Evolutionary conservation across 2,888 invertebrate genomes (phyloP).

Genomic region (Diaperis boleti): DNA sequence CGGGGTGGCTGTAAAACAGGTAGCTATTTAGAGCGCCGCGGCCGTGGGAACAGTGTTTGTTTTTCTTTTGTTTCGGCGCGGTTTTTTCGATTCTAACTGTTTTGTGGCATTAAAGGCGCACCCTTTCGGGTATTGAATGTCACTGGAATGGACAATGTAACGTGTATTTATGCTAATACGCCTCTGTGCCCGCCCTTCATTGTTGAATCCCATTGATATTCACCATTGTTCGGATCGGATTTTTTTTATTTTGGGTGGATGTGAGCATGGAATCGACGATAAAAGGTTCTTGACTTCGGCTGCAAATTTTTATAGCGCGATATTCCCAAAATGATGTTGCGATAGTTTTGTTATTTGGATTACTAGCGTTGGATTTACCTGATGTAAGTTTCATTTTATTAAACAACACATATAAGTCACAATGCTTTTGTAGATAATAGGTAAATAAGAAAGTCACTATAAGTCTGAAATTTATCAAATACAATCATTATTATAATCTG

Average conservation of each 20-base stretch:
- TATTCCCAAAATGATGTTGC: too few relatives aligned
- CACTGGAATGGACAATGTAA: conserved; percentile 54
- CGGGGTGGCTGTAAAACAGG: conserved; percentile 47
- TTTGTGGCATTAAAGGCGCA: conserved; percentile 41
- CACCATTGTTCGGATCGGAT: conserved; percentile 57
- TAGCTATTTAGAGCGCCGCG: conserved; percentile 50
- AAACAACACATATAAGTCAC: too few relatives aligned
- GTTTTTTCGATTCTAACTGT: neutral
- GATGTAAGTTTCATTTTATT: too few relatives aligned
- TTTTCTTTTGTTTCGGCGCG: neutral
- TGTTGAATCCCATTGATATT: conserved; percentile 61
- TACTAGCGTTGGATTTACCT: too few relatives aligned
- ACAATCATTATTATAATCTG: too few relatives aligned
- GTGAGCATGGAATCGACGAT: conserved; percentile 14
- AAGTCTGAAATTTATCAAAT: too few relatives aligned
- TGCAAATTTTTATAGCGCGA: neutral
- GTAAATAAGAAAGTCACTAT: too few relatives aligned
- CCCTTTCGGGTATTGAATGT: conserved; percentile 48
- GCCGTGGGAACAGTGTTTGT: conserved; percentile 14
- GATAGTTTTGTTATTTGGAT: too few relatives aligned
- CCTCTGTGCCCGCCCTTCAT: conserved; percentile 59
- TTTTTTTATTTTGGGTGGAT: conserved; percentile 44
- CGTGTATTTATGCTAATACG: conserved; percentile 63
- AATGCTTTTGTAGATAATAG: too few relatives aligned
- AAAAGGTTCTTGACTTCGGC: conserved; percentile 23